A percentile compares a stretch with the other conserved stretches of the same genome.
Conservation (phyloP, 2,113 vertebrate species). For the Condylura cristata region DNA sequence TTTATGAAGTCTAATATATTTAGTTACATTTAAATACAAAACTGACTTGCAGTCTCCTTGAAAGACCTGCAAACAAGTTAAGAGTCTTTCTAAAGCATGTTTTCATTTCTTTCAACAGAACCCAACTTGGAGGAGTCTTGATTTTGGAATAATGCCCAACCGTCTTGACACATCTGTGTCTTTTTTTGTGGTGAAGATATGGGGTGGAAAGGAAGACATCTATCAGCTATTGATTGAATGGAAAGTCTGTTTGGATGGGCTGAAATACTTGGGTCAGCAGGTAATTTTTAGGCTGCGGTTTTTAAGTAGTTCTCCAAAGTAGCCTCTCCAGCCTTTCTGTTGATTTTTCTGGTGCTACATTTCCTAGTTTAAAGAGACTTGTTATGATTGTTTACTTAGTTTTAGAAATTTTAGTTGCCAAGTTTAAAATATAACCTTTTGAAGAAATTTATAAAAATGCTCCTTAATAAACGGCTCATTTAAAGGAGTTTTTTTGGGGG, state of each 20-base stretch:
- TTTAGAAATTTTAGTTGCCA: not conserved
- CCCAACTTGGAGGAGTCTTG: conserved; percentile 97
- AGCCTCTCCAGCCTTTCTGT: not conserved
- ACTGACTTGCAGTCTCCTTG: not conserved
- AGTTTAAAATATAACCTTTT: conserved; percentile 11
- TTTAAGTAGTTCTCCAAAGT: not conserved
- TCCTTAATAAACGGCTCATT: not conserved
- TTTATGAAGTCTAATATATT: not conserved
- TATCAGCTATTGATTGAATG: conserved; percentile 95
- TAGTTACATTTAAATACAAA: conserved; percentile 36
- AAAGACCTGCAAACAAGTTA: conserved; percentile 35
- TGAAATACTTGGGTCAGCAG: conserved; percentile 97
- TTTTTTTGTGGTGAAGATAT: conserved; percentile 96
- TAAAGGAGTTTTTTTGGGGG: not conserved
- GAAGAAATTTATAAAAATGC: not conserved
- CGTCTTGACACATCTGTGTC: conserved; percentile 96
- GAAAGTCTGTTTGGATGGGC: conserved; percentile 96
- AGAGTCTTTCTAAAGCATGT: conserved; percentile 26
- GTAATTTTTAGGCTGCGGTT: conserved; percentile 81
- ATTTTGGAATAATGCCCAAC: conserved; percentile 97
- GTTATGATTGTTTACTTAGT: conserved; percentile 1
- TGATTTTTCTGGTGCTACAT: not conserved
- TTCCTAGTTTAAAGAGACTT: not conserved
- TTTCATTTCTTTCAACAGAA: conserved; percentile 87
- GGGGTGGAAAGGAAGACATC: conserved; percentile 90